Conservation (phyloP, 2,113 vertebrate genomes). For the Caretta caretta region DNA sequence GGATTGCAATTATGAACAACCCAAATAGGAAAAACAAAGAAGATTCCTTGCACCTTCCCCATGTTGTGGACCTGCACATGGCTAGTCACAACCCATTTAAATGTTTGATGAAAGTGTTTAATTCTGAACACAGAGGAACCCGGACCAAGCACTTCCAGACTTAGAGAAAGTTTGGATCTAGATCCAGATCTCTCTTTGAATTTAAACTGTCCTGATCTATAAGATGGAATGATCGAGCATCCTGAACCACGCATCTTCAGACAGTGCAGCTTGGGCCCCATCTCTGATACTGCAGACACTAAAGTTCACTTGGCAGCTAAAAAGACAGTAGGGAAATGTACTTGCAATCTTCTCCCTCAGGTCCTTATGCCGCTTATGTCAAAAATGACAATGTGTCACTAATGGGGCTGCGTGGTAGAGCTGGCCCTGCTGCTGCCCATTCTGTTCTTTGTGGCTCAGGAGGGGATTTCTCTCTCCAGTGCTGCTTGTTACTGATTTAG, state of each 20-base stretch:
- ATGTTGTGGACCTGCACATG: background rate
- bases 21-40: background rate
- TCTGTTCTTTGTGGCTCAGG: background rate
- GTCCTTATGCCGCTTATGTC: background rate
- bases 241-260: background rate
- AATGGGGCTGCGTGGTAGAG: accelerated
- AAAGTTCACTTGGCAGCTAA: background rate
- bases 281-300: background rate
- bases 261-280: background rate
- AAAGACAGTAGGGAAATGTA: background rate
- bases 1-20: no score
- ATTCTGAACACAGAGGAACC: background rate
- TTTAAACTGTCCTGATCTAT: background rate
- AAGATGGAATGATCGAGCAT: background rate
- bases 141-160: background rate
- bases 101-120: background rate
- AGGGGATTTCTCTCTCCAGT: background rate
- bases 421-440: accelerated
- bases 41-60: background rate
- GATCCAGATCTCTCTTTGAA: background rate
- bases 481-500: background rate
- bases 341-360: background rate
- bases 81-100: background rate
- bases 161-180: background rate
- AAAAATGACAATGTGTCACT: accelerated